Base-by-base conservation (phyloP, 2,888 invertebrate species). In the Zele albiditarsus region DNA sequence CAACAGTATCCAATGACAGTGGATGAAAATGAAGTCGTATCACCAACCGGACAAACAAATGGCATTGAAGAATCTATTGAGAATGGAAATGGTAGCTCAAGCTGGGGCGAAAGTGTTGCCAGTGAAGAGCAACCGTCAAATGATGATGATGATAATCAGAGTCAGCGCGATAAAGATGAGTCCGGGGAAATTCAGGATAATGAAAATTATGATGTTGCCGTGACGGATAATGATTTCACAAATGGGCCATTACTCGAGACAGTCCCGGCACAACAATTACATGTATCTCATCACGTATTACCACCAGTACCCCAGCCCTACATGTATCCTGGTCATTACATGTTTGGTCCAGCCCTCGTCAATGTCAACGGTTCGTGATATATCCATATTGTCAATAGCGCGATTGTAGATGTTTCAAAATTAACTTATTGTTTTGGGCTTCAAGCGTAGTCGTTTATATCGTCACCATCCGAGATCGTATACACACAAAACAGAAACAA, bases 311-410 rank as follows among this genome's bases (percentile, higher is more conserved):
- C 84, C 8, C 86, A 85, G 73, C 84, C 86, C 33, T 90, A 90
- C 84, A 83, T 91, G 81, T 91, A 91, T 80, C 91, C 91, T n/a
- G 90, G 90, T 69, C 88, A 88, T 78, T 91, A 90, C 84, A 90
- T 91, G 90, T 91, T 91, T 80, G 91, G 90, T 5, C 90, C 91
- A 46, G 89, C 91, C 42, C 84, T 91, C 82, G 89, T 91, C 86
- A 90, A 90, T 86, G 88, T 90, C 75, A 90, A 91, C 82, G 91
- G 91, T 91, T 85, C 84, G 88, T 85, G 83, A 75, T 71, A 38
- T 68, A 71, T 76, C 63, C 66, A 60, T 70, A 65, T 72, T 74
- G 65, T 53, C 20, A 46, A 71, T 33, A 53, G 62, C 49, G 38
- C 78, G 38, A 23, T 23, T 20, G 12, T 12, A 71, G 27, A 62